Evolutionary conservation across 2,797 vertebrate species (phyloP).

Genomic region (Dicrostonyx torquatus): DNA sequence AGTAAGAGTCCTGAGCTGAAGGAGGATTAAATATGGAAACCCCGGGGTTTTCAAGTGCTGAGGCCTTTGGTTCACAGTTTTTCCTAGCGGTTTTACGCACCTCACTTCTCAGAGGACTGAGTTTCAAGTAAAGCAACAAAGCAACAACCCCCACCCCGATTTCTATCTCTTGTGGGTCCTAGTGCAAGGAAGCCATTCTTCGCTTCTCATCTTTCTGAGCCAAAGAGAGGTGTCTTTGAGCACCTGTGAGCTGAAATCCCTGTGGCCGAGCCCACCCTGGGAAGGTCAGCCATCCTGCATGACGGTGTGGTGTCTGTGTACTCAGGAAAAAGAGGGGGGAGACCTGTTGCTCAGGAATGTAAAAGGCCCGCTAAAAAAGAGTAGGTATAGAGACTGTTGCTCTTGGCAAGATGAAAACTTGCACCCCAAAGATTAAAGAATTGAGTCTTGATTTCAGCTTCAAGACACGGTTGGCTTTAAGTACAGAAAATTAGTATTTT

Average conservation of each 20-base stretch:
- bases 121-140: neutral
- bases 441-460: constrained; percentile 12
- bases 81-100: constrained; percentile 6
- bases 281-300: neutral
- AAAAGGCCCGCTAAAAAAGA: constrained; percentile 10
- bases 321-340: neutral
- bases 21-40: neutral
- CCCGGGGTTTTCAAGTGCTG: neutral
- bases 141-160: neutral
- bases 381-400: neutral
- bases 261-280: neutral
- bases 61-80: neutral
- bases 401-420: neutral
- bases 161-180: constrained; percentile 7
- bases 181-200: neutral
- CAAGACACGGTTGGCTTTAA: constrained; percentile 21
- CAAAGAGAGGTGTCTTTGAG: neutral
- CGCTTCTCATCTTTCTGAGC: neutral
- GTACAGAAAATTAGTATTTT: neutral
- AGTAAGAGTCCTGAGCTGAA: neutral
- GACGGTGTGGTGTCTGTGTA: neutral
- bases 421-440: neutral
- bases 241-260: neutral
- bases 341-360: neutral
- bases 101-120: constrained; percentile 24